Base-by-base conservation (phyloP, 2,888 invertebrate species). In the Phlogophora meticulosa region DNA sequence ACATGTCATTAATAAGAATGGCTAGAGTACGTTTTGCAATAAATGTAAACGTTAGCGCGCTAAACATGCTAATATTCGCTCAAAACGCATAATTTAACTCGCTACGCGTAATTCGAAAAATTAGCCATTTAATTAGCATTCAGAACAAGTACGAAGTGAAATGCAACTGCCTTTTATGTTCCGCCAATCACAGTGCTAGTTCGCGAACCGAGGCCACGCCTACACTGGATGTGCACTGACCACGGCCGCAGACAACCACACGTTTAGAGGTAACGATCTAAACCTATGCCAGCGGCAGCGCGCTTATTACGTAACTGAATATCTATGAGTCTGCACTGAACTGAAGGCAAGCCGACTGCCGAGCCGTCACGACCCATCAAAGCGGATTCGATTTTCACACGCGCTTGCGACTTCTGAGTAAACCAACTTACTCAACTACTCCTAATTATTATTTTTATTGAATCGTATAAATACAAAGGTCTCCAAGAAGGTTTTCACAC, bases 161-260 rank as follows among this genome's bases (percentile, higher is more conserved):
- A 94, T 94, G 93, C 93, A 92, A 90, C 89, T 89, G 88, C 91
- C 88, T 90, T 91, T 87, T 87, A 67, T 67, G 72, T 80, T 85
- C 87, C 76, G 84, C 94, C 94, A 94, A 94, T 94, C 84, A 83
- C 81, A 81, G 85, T 68, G 77, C 74, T 78, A 82, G 85, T 86
- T 86, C 78, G 85, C 85, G 78, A 81, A 79, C 83, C 86, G 87
- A 91, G 89, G 91, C 92, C 91, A 90, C 94, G 93, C 94, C 94
- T 82, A 93, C 93, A 85, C 85, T 84, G 73, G 80, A 86, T 83
- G 82, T 87, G 88, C 88, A 86, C 78, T 85, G 85, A 85, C 86
- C 85, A 86, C 85, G 85, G 84, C 74, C 84, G 76, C 78, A 76
- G 82, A 78, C 76, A 71, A 81, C 66, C 72, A 82, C 68, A 77